Conservation (phyloP, 2,113 vertebrate genomes). For the Fregetta grallaria region DNA sequence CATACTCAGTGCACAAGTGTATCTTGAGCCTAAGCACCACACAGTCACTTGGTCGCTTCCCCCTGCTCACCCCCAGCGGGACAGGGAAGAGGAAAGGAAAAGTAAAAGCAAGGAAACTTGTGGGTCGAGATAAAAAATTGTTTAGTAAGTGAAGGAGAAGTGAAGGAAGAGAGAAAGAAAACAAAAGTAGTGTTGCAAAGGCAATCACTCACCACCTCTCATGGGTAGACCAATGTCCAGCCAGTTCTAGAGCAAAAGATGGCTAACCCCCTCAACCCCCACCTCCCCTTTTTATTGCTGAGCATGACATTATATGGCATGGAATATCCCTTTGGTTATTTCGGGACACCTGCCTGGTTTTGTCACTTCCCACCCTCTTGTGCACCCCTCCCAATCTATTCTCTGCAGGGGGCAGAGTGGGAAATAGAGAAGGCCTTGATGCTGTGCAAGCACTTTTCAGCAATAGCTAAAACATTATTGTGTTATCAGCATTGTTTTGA, state of each 20-base stretch:
- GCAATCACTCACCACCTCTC: not conserved
- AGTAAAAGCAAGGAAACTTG: not conserved
- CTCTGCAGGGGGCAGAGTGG: not conserved
- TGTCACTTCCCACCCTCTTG: not conserved
- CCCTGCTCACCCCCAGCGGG: not conserved
- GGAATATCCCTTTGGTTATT: not conserved
- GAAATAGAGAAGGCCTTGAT: not conserved
- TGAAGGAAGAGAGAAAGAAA: not conserved
- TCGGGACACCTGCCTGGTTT: not conserved
- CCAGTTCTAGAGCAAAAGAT: not conserved
- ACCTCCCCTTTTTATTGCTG: not conserved
- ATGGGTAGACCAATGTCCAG: not conserved
- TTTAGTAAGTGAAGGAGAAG: not conserved
- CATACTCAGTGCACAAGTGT: not conserved
- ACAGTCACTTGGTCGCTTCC: not conserved
- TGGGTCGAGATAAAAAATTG: not conserved
- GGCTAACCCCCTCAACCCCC: not conserved
- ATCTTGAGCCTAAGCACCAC: not conserved
- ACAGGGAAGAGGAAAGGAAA: not conserved
- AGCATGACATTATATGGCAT: not conserved
- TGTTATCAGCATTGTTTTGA: not conserved
- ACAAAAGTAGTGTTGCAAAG: not conserved
- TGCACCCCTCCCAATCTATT: not conserved
- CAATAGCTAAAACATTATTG: not conserved
- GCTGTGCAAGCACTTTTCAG: not conserved